These are phyloP conservation scores for Odocoileus hemionus DNA, from an alignment of 2,113 vertebrate species.

Conservation along the genomic window DNA sequence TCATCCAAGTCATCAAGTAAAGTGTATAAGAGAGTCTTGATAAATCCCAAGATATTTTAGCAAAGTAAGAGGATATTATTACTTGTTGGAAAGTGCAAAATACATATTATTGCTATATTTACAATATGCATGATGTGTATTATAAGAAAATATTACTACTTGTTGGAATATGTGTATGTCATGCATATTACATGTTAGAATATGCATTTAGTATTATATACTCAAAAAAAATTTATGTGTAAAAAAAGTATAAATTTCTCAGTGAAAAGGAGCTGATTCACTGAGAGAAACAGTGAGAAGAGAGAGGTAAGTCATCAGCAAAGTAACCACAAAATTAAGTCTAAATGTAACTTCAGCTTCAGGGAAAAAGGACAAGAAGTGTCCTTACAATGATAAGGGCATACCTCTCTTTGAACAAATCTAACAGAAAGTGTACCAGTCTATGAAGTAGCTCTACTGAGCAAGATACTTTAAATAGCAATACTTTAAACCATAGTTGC, in stretches of 20 bases:
- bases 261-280: slow-evolving; percentile 5
- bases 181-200: background rate
- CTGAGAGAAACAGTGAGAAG: background rate
- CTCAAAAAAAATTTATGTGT: background rate
- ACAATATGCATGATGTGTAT: background rate
- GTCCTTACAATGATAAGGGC: background rate
- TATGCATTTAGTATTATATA: background rate
- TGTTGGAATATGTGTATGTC: background rate
- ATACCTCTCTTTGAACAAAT: background rate
- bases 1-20: background rate
- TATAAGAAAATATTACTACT: background rate
- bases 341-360: background rate
- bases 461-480: background rate
- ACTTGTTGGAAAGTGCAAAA: background rate
- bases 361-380: background rate
- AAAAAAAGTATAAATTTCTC: background rate
- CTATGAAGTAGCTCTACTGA: background rate
- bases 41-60: background rate
- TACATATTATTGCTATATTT: background rate
- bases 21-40: background rate
- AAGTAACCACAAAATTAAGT: background rate
- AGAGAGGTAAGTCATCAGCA: background rate
- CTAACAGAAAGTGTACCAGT: background rate
- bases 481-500: background rate
- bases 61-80: background rate